Conservation (phyloP, 2,888 invertebrate genomes). For the Oscheius myriophilus region DNA sequence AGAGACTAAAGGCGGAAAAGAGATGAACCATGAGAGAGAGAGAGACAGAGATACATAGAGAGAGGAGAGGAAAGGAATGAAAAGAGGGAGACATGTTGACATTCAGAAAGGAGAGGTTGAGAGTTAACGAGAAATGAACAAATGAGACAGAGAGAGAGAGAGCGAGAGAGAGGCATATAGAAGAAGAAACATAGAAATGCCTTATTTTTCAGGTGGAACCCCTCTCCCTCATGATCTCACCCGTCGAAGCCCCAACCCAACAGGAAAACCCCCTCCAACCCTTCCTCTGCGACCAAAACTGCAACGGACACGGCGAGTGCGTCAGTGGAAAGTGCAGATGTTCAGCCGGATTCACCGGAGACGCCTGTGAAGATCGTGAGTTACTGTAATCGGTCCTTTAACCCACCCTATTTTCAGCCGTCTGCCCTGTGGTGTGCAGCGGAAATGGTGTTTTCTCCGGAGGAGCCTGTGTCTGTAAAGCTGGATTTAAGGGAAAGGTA, state of each 20-base stretch:
- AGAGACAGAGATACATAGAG: too few species aligned
- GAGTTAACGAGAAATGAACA: too few species aligned
- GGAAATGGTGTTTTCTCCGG: slow-evolving; percentile 91
- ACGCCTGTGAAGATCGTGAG: slow-evolving; percentile 44
- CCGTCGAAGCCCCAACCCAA: slow-evolving; percentile 20
- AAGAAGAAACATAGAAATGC: not conserved
- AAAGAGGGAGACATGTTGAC: too few species aligned
- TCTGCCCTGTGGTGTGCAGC: slow-evolving; percentile 94
- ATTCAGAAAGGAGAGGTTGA: too few species aligned
- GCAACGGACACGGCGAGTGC: slow-evolving; percentile 95
- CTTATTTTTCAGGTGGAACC: slow-evolving; percentile 14
- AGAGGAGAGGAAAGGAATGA: too few species aligned
- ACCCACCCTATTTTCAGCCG: slow-evolving; percentile 76
- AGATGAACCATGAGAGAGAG: too few species aligned
- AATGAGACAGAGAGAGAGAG: too few species aligned
- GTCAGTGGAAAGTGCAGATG: slow-evolving; percentile 72
- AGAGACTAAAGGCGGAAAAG: too few species aligned
- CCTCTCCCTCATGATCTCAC: slow-evolving; percentile 7
- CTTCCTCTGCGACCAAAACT: slow-evolving; percentile 86
- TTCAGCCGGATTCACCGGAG: slow-evolving; percentile 45
- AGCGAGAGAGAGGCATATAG: too few species aligned
- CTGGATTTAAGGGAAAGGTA: slow-evolving; percentile 77
- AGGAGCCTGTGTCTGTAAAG: slow-evolving; percentile 49
- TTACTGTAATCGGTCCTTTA: not conserved
- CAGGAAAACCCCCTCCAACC: slow-evolving; percentile 34